These are phyloP conservation scores for Atrina japonica DNA, from an alignment of 2,888 invertebrate species.

Conservation along the genomic window DNA sequence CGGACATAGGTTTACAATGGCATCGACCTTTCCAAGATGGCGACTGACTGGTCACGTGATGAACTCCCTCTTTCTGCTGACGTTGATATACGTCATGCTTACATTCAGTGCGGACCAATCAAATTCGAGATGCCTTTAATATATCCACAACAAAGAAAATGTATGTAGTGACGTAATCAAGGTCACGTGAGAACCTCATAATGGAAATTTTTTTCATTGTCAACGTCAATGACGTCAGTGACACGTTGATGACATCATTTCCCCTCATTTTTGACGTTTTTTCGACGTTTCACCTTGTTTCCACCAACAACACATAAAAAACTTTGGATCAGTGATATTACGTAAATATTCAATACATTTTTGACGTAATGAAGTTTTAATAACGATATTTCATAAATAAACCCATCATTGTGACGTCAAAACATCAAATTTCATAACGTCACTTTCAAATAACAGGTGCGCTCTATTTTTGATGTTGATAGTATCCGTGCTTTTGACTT, in stretches of 20 bases:
- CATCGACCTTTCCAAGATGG: slow-evolving; percentile 62
- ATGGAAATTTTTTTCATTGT: not conserved
- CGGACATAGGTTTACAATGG: slow-evolving; percentile 52
- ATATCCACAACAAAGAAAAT: slow-evolving; percentile 1
- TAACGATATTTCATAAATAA: too few relatives aligned
- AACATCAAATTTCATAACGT: too few relatives aligned
- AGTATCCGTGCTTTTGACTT: too few relatives aligned
- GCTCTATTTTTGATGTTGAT: too few relatives aligned
- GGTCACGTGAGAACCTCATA: not conserved
- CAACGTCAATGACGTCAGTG: slow-evolving; percentile 18
- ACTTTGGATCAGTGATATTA: too few relatives aligned
- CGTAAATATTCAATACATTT: too few relatives aligned
- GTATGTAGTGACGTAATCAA: slow-evolving; percentile 14
- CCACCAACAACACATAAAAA: too few relatives aligned
- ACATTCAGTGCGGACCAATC: slow-evolving; percentile 55
- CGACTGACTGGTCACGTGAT: slow-evolving; percentile 66
- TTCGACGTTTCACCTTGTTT: slow-evolving; percentile 2
- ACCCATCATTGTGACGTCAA: too few relatives aligned
- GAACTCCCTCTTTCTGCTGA: slow-evolving; percentile 50
- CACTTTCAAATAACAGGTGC: too few relatives aligned
- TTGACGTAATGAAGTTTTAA: too few relatives aligned
- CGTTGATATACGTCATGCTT: slow-evolving; percentile 63
- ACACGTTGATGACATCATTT: slow-evolving; percentile 14
- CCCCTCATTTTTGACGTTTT: slow-evolving; percentile 11
- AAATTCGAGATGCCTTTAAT: slow-evolving; percentile 47